Evolutionary conservation across 2,888 invertebrate species (phyloP).

Genomic region (Drosophila tripunctata): DNA sequence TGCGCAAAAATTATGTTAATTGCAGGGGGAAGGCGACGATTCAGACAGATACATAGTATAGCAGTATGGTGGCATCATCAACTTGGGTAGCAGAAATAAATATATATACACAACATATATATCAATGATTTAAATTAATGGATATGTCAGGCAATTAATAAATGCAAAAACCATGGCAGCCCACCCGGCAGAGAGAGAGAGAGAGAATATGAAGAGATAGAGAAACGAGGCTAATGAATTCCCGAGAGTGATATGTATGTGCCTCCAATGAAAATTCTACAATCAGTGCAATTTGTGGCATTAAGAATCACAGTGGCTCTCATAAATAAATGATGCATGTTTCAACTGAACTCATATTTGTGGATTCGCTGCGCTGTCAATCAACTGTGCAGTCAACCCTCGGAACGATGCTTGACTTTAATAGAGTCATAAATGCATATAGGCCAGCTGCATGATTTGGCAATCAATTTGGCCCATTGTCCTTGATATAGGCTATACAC

Average conservation of each 20-base stretch:
- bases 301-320: conserved; percentile 39
- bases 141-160: conserved; percentile 84
- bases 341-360: conserved; percentile 7
- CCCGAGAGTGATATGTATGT: conserved; percentile 4
- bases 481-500: conserved; percentile 33
- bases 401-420: conserved; percentile 43
- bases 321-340: conserved; percentile 41
- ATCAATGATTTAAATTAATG: conserved; percentile 84
- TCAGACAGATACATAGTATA: too few species aligned
- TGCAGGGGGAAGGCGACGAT: conserved; percentile 28
- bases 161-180: conserved; percentile 83
- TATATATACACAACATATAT: conserved; percentile 32
- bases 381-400: conserved; percentile 44
- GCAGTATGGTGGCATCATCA: conserved; percentile 25
- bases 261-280: conserved; percentile 5
- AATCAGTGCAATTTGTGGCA: conserved; percentile 16
- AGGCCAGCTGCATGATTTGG: conserved; percentile 67
- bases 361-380: conserved; percentile 66
- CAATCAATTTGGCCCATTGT: conserved; percentile 64
- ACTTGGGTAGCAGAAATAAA: conserved; percentile 24
- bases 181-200: background rate
- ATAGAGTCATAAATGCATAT: conserved; percentile 76
- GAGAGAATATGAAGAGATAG: background rate
- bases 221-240: conserved; percentile 34
- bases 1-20: conserved; percentile 75